phyloP scores from a whole-genome alignment of 2,113 vertebrate species.

The Delphinapterus leucas region DNA sequence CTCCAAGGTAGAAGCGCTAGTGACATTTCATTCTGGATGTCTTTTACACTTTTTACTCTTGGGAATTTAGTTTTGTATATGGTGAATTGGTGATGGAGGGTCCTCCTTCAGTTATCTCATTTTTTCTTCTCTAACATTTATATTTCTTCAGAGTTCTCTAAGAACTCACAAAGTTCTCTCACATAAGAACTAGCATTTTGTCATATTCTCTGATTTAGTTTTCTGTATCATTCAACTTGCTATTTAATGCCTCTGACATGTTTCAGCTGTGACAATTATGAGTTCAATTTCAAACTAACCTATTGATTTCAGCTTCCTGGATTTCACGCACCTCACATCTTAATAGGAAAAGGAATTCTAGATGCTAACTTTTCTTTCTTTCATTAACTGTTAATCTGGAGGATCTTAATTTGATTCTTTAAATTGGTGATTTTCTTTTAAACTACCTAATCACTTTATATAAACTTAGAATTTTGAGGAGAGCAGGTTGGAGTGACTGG shows the following conservation, averaged over 20 bases:
- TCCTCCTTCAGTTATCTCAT: neutral
- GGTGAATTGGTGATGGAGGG: neutral
- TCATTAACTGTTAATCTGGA: neutral
- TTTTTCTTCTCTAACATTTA: neutral
- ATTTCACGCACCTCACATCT: neutral
- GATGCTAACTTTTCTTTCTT: neutral
- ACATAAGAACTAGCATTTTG: neutral
- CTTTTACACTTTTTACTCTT: neutral
- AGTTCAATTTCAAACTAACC: neutral
- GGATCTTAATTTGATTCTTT: neutral
- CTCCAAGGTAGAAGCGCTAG: neutral
- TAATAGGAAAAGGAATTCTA: neutral
- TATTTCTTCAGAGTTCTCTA: neutral
- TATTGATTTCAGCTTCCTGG: neutral
- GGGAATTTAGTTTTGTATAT: neutral
- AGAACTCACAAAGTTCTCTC: neutral
- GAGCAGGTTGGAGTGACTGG: neutral
- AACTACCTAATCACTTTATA: neutral
- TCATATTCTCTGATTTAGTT: neutral
- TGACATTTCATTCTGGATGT: neutral
- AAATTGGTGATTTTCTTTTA: neutral
- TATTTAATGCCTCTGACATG: neutral
- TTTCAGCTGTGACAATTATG: neutral
- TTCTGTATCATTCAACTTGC: neutral
- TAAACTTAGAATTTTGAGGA: neutral